Percentiles rank a stretch among this genome's conserved stretches.
Evolutionary conservation across 2,113 vertebrate species (phyloP).

Genomic region (Forbesichthys agassizii): DNA sequence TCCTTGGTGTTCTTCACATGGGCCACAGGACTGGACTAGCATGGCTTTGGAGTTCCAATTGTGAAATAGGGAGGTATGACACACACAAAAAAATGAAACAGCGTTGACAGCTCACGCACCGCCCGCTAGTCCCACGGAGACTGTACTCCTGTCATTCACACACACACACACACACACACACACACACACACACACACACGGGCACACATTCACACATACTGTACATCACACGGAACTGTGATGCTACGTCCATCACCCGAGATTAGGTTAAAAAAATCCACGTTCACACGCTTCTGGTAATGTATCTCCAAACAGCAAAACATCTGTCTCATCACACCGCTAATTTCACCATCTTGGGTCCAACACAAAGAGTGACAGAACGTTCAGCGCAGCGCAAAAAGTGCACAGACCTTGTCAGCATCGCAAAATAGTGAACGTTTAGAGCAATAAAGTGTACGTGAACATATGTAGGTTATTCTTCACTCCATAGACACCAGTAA

Average conservation of each 20-base stretch:
- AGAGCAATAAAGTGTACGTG: too few species aligned
- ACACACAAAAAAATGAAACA: conserved; percentile 12
- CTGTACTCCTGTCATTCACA: conserved; percentile 59
- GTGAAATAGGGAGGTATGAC: conserved; percentile 25
- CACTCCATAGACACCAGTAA: conserved; percentile 32
- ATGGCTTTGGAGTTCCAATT: not conserved
- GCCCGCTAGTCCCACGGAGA: conserved; percentile 54
- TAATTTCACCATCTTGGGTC: conserved; percentile 4
- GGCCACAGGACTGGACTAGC: too few species aligned
- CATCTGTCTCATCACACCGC: not conserved
- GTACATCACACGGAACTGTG: conserved; percentile 1
- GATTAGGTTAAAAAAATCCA: conserved; percentile 16
- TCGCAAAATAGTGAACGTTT: not conserved
- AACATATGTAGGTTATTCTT: conserved; percentile 1
- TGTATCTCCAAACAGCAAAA: not conserved
- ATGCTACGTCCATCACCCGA: conserved; percentile 28
- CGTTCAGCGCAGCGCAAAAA: not conserved
- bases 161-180: conserved; percentile 32
- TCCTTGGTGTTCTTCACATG: too few species aligned
- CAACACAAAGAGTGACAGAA: not conserved
- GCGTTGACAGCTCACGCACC: conserved; percentile 73
- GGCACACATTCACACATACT: conserved; percentile 22
- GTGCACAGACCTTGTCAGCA: not conserved
- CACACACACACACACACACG: conserved; percentile 33
- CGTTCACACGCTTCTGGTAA: not conserved